These are phyloP conservation scores for Lacanobia oleracea DNA, from an alignment of 2,888 invertebrate species.

Conservation along the genomic window DNA sequence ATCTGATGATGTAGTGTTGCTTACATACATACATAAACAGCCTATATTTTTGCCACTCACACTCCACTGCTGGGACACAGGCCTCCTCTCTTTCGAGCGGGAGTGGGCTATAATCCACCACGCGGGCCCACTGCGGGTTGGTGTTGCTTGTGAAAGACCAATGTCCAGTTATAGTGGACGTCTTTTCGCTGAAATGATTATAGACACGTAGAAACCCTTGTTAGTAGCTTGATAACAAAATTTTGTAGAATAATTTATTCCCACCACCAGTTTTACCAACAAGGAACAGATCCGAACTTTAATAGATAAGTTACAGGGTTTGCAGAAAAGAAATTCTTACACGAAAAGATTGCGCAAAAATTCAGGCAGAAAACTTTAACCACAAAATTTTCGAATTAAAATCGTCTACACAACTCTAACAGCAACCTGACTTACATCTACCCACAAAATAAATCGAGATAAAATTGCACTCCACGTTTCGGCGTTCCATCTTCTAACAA, in stretches of 20 bases:
- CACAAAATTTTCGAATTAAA: neutral
- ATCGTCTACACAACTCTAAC: neutral
- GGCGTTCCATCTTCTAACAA: slow-evolving; percentile 11
- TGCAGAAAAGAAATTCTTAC: no score
- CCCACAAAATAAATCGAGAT: slow-evolving; percentile 6
- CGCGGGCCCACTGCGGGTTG: no score
- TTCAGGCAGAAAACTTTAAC: neutral
- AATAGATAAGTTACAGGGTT: neutral
- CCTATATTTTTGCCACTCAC: no score
- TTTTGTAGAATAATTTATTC: no score
- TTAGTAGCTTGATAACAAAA: neutral
- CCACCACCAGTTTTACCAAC: neutral
- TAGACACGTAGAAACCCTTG: neutral
- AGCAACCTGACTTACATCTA: neutral
- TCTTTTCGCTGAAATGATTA: neutral
- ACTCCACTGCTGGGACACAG: no score
- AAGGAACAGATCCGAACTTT: neutral
- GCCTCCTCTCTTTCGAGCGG: no score
- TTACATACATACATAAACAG: no score
- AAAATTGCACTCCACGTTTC: slow-evolving; percentile 5
- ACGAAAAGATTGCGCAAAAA: neutral
- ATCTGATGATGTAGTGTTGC: neutral
- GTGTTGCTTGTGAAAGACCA: neutral
- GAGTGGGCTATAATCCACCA: no score
- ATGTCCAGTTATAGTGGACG: neutral